Conservation (phyloP, 1,140 invertebrate species). For the Paraescarpia echinospica region DNA sequence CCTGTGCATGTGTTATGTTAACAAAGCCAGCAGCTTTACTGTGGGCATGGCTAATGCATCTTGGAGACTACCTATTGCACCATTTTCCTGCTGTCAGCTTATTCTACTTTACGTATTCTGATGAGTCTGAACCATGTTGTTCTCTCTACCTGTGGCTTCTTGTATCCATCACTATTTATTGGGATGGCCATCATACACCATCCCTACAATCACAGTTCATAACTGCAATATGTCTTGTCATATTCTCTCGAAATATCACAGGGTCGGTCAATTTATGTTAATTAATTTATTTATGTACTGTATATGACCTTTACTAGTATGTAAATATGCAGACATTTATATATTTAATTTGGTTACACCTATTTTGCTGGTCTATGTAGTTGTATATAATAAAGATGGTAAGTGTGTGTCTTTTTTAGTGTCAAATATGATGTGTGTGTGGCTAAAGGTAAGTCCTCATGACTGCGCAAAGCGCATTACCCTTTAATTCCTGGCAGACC, state of each 20-base stretch:
- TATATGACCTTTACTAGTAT: neutral
- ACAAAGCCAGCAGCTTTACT: too few species aligned
- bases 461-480: too few species aligned
- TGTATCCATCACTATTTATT: neutral
- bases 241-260: neutral
- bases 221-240: neutral
- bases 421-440: too few species aligned
- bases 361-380: neutral
- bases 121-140: too few species aligned
- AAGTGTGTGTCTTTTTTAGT: neutral
- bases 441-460: too few species aligned
- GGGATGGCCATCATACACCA: neutral
- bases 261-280: neutral
- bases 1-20: too few species aligned
- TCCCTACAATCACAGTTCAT: neutral
- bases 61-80: too few species aligned
- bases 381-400: slow-evolving; percentile 7
- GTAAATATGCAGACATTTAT: slow-evolving; percentile 9
- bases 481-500: too few species aligned
- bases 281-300: neutral
- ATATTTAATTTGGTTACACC: neutral
- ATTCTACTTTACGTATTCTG: too few species aligned
- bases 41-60: too few species aligned
- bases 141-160: neutral
- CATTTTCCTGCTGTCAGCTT: too few species aligned